Conservation (phyloP, 2,797 vertebrate species). For the Sphaeramia orbicularis region DNA sequence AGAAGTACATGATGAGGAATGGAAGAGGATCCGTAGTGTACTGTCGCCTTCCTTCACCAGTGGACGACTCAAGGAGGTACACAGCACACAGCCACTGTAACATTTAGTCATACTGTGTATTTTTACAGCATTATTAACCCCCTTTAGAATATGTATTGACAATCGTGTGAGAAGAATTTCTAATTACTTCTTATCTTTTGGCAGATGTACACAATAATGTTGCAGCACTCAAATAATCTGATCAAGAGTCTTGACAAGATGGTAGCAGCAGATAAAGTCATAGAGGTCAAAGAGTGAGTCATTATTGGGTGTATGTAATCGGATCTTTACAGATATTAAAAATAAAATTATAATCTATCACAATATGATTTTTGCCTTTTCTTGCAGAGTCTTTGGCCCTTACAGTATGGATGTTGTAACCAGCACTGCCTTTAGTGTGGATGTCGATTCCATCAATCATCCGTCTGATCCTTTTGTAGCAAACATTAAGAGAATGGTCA, state of each 20-base stretch:
- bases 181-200: slow-evolving; percentile 16
- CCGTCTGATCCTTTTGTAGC: slow-evolving; percentile 83
- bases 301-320: neutral
- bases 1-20: slow-evolving; percentile 75
- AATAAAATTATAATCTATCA: neutral
- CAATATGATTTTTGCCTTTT: slow-evolving; percentile 1
- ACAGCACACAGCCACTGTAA: slow-evolving; percentile 2
- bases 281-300: slow-evolving; percentile 81
- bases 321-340: neutral
- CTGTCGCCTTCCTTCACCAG: slow-evolving; percentile 87
- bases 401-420: slow-evolving; percentile 88
- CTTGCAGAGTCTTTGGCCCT: slow-evolving; percentile 81
- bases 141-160: neutral
- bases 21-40: slow-evolving; percentile 84
- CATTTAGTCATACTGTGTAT: too few relatives aligned
- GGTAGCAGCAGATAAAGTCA: slow-evolving; percentile 57
- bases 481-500: slow-evolving; percentile 83
- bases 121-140: too few relatives aligned
- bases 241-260: slow-evolving; percentile 72
- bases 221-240: slow-evolving; percentile 72
- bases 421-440: slow-evolving; percentile 85
- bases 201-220: slow-evolving; percentile 84
- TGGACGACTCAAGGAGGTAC: slow-evolving; percentile 86
- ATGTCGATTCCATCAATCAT: slow-evolving; percentile 84
- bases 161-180: neutral